Conservation (phyloP, 2,888 invertebrate species). For the Cephus rjabovi region DNA sequence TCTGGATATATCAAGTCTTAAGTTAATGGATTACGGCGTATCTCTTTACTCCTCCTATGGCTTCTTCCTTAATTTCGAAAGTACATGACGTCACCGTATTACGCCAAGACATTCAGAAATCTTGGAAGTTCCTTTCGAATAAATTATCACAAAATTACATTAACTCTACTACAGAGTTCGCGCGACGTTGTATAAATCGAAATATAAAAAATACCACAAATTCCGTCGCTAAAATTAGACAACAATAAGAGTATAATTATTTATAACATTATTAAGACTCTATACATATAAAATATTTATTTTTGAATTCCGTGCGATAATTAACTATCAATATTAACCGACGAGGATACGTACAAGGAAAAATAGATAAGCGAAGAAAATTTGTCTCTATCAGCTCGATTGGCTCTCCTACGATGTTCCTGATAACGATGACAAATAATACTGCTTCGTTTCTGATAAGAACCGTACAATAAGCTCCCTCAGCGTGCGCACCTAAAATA, state of each 20-base stretch:
- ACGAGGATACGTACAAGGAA: neutral
- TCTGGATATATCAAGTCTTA: neutral
- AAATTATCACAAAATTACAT: neutral
- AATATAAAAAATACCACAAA: neutral
- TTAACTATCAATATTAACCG: neutral
- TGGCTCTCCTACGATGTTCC: slow-evolving; percentile 9
- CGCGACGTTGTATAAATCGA: neutral
- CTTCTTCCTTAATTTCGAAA: slow-evolving; percentile 2
- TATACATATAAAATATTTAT: neutral
- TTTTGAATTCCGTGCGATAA: neutral
- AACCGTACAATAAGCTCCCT: neutral
- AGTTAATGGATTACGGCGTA: neutral
- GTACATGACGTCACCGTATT: neutral
- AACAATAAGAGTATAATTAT: neutral
- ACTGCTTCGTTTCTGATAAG: neutral
- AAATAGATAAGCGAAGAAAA: neutral
- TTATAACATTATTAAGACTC: too few species aligned
- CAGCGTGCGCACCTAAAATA: neutral
- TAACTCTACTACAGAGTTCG: neutral
- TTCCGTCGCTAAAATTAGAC: neutral
- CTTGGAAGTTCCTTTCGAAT: neutral
- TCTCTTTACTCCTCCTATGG: neutral
- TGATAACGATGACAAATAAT: neutral
- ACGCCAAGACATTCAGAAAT: neutral
- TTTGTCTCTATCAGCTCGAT: slow-evolving; percentile 11